phyloP scores from a whole-genome alignment of 2,113 vertebrate species.

The Tragelaphus scriptus region DNA sequence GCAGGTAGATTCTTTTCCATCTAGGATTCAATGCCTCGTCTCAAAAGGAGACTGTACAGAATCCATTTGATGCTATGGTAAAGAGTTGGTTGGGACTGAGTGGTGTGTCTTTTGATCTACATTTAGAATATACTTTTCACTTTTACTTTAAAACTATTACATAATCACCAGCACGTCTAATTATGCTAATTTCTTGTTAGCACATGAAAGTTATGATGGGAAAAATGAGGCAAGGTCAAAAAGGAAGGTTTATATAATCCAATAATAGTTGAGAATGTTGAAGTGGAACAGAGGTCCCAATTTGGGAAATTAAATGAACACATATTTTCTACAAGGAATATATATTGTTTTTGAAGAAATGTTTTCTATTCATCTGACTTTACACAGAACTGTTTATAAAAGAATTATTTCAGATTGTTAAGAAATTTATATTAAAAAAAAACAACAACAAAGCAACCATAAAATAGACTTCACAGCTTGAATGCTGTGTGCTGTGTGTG shows the following conservation, averaged over 20 bases:
- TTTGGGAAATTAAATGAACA: background rate
- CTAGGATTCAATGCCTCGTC: background rate
- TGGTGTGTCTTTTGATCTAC: background rate
- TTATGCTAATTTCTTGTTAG: background rate
- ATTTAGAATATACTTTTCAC: background rate
- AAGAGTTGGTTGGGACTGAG: background rate
- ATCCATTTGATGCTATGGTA: background rate
- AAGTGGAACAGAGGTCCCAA: background rate
- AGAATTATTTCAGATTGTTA: background rate
- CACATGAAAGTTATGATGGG: background rate
- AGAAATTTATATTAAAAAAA: background rate
- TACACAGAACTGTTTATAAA: background rate
- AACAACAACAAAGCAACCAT: background rate
- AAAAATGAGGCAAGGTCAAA: background rate
- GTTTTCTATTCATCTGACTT: background rate
- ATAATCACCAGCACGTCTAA: background rate
- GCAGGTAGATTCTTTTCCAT: background rate
- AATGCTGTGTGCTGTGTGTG: background rate
- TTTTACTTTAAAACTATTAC: background rate
- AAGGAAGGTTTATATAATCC: background rate
- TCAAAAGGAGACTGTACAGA: background rate
- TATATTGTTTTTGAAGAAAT: background rate
- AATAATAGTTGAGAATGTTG: background rate
- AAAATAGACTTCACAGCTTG: background rate
- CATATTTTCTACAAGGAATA: background rate